Base-by-base conservation (phyloP, 2,113 vertebrate genomes). In the Sisor rabdophorus region DNA sequence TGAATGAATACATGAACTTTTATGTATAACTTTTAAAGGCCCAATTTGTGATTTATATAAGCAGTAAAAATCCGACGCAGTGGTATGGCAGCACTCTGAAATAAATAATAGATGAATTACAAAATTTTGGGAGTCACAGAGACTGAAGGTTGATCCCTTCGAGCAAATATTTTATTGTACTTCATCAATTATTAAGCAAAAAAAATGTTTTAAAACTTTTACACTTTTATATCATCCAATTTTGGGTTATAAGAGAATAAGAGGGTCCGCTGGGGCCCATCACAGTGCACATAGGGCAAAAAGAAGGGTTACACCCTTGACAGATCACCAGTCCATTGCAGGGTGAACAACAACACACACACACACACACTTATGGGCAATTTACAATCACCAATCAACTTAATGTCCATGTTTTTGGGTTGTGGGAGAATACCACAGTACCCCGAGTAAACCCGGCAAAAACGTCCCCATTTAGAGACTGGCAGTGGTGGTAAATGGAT, bases 401-500 rank as follows among this genome's bases (percentile, higher is more conserved):
- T n/a, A n/a, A n/a, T n/a, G n/a, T n/a, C n/a, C n/a, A n/a, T n/a
- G n/a, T n/a, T n/a, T n/a, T n/a, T n/a, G n/a, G n/a, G n/a, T n/a
- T n/a, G n/a, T n/a, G n/a, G n/a, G n/a, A n/a, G n/a, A n/a, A n/a
- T n/a, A n/a, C n/a, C n/a, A n/a, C n/a, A n/a, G n/a, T n/a, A n/a
- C n/a, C n/a, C n/a, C n/a, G n/a, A 36, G 20, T 22, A 65, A 19
- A 50, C 1, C 15, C 65, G 26, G 65, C 22, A 50, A 44, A 16
- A 68, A 26, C 7, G 16, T 48, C 65, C 50, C 22, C 4, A 10
- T 68, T 68, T 68, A 28, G 24, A 68, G 44, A 28, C 48, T 11
- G 22, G 22, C 47, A 50, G 12, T 15, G 11, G 8, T 17, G 44
- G 44, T 68, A 68, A 68, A 68, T 50, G 56, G 74, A 76, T 48